Base-by-base conservation (phyloP, 2,797 vertebrate genomes). In the Staurois parvus region DNA sequence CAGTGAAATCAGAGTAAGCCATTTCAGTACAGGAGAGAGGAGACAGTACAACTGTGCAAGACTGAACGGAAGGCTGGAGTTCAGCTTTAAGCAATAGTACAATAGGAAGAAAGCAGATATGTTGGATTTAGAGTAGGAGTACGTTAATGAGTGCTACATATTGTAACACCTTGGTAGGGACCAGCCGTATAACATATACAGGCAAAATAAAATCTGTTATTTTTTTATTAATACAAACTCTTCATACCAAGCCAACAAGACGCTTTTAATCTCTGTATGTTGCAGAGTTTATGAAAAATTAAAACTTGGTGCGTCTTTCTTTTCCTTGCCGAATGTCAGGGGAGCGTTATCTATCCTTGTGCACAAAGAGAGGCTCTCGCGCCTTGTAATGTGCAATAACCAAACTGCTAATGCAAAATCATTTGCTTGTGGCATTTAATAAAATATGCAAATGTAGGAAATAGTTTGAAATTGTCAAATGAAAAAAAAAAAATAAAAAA, bases 391-490 rank as follows among this genome's bases (percentile, higher is more conserved):
- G 88, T 88, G 86, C 37, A 88, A 83, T 72, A 64, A 84, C 88
- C 83, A 77, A 0, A 72, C 80, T 81, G 83, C 89, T 90, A 88
- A 90, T 87, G 86, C 86, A 92, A 91, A 91, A 88, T 84, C 83
- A 75, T 89, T 91, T 90, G 91, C 92, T 93, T 70, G 78, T 83
- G 91, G 92, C 89, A 37, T 88, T 91, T 91, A 90, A 93, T 93
- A 92, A 93, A 92, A 89, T 85, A 93, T 93, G 92, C 26, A 93
- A 90, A 94, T 94, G 85, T 90, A 89, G 89, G 89, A 37, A 79
- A 2, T 62, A 84, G 88, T 89, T 88, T 84, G 88, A 88, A 92
- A 90, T 88, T 86, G 81, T 86, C 89, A 82, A 89, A 90, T 89
- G 81, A 81, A 90, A 37, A 56, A 81, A 80, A 8, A 81, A 90